Evolutionary conservation across 2,888 invertebrate genomes (phyloP), one percentile per base, ranked within the genome.

Genomic region (Cantharis flavilabris): DNA sequence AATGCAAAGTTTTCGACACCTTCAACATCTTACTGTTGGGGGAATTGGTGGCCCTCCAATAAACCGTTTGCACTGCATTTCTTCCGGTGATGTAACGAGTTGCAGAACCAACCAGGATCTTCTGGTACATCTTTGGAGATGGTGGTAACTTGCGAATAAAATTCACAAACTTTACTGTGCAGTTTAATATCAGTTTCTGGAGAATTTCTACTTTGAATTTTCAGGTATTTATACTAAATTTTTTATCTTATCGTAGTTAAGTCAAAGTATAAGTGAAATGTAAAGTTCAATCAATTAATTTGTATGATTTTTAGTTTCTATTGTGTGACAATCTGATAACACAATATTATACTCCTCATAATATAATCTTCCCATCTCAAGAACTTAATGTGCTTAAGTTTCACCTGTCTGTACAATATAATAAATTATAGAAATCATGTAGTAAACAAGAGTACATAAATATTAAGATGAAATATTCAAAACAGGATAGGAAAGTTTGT

Each of bases 21-120:
- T 86, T 86, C 79, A 84, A 63, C 75, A 86, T 78, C 80, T 83
- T 84, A 14, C 80, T 80, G 64, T 83, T 81, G 9, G 20, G 71
- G 14, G 26, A 33, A 62, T 20, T 77, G 9, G 72, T 70, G 10
- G 62, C 77, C 83, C 94, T 90, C 94, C 94, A 94, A 84, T 94
- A 94, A 0, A 94, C 92, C 0, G 94, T 94, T 84, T 94, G 94
- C 18, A 94, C 91, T 1, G 93, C 94, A 83, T 94, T 92, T 77
- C 93, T 91, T 67, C 94, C 93, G 72, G 92, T 92, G 80, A 94
- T 92, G 86, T 92, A 93, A 76, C 94, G 91, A 16, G 93, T 92
- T 63, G 94, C 92, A 82, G 92, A 91, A 82, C 94, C 93, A 77
- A 94, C 92, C 86, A 94, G 86, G 83, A 89, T 88, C 82, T 90